Evolutionary conservation across 2,888 invertebrate species (phyloP), one percentile per base, ranked within the genome.

Genomic region (Oscheius sp.): DNA sequence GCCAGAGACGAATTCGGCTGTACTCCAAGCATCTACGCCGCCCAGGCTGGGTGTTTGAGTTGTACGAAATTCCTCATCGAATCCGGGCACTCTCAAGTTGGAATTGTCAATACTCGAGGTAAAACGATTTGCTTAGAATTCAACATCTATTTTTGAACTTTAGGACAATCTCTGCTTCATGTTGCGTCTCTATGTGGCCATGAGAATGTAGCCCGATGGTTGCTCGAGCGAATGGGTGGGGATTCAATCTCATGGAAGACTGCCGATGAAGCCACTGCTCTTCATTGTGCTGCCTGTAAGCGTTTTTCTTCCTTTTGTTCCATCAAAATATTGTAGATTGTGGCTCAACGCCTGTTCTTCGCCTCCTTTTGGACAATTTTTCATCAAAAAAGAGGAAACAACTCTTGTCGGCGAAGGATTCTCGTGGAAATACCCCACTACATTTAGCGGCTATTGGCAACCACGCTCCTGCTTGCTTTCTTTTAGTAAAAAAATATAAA

Each of bases 111-210:
- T 52, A 73, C 73, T 48, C 65, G 81, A 65, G 82, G 75, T 73
- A 46, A 34, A 8, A 17, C 42, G 42, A 42, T 8, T 42, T 15
- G 20, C n/a, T n/a, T 15, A 37, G 37, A 10, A 37, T 37, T 37
- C 37, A 4, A 5, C 20, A 20, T 6, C 72, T n/a, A n/a, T n/a
- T n/a, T n/a, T n/a, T n/a, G n/a, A n/a, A n/a, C n/a, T n/a, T n/a
- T n/a, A 79, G 81, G 84, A 1, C 83, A 85, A 71, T 80, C 84
- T 10, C 76, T 85, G 45, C 77, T 85, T 20, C 85, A 85, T 68
- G 79, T 83, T 17, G 80, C 83, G 6, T 80, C 76, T 53, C 75
- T 85, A 8, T 76, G 74, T 33, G 84, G 83, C 1, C 83, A 84
- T 55, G 73, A 74, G 6, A 75, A 74, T 37, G 75, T 83, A 34